phyloP scores from a whole-genome alignment of 92 coral and sea anemone genomes.

The Phenganax stokvisi region DNA sequence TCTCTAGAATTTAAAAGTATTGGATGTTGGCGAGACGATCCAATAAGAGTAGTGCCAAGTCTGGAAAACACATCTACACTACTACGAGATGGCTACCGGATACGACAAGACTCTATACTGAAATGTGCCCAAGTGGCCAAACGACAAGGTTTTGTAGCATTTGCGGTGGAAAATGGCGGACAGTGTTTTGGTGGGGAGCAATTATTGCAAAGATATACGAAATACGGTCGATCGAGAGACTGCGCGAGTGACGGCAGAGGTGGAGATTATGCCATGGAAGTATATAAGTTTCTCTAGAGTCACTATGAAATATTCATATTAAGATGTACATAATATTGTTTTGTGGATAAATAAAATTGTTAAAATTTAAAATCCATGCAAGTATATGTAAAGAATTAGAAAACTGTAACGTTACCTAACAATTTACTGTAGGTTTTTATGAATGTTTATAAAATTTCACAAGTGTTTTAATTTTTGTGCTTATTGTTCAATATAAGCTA shows the following conservation, averaged over 20 bases:
- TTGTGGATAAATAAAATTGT: too few relatives aligned
- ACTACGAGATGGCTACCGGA: conserved; percentile 72
- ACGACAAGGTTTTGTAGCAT: conserved; percentile 79
- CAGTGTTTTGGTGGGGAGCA: conserved; percentile 87
- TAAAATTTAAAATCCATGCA: too few relatives aligned
- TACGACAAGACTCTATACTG: conserved; percentile 63
- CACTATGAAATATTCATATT: neutral
- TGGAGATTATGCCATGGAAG: conserved; percentile 98
- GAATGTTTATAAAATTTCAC: too few relatives aligned
- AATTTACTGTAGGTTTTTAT: too few relatives aligned
- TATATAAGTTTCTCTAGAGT: conserved; percentile 53
- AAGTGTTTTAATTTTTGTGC: too few relatives aligned
- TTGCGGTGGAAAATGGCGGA: conserved; percentile 91
- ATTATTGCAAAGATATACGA: conserved; percentile 65
- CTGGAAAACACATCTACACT: conserved; percentile 69
- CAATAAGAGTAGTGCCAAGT: conserved; percentile 74
- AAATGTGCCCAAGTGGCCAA: conserved; percentile 82
- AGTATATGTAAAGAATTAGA: too few relatives aligned
- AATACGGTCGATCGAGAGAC: conserved; percentile 84
- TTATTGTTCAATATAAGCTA: too few relatives aligned
- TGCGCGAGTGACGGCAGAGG: conserved; percentile 79
- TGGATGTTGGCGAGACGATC: conserved; percentile 99
- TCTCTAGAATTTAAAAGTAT: conserved; percentile 70
- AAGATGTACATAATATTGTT: neutral
- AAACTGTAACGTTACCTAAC: too few relatives aligned